Base-by-base conservation (phyloP, 2,888 invertebrate genomes). In the Orthosia gothica region DNA sequence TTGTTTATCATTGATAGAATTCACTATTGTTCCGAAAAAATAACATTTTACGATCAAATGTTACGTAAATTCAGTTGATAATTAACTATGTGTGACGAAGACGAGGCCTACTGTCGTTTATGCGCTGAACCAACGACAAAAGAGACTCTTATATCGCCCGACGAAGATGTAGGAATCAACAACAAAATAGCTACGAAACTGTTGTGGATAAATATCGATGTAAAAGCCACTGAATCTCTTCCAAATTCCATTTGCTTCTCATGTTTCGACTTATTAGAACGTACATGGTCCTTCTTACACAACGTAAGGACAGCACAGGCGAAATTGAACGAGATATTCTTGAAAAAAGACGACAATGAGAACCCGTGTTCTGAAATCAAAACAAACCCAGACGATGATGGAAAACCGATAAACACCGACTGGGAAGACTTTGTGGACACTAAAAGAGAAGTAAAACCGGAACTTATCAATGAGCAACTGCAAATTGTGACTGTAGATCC, bases 201-300 rank as follows among this genome's bases (percentile, higher is more conserved):
- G 92, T 88, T 89, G 4, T 96, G 95, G 95, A 95, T 96, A 83
- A 96, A 96, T 83, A 90, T 96, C 57, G 94, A 96, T 85, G 86
- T 95, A 84, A 89, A 92, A 45, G 61, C 88, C 12, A 80, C 89
- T 15, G 90, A 89, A 82, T 74, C 74, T 11, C 91, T 96, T 32
- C 96, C 96, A 5, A 94, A 91, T 23, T 92, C 94, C 3, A 95
- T 96, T 77, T 96, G 96, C 82, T 96, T 93, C 82, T 92, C 95
- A 5, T 96, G 96, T 83, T 96, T 95, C 86, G 96, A 96, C 79
- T 87, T 92, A 64, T 83, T 96, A 71, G 96, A 96, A 86, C 93
- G 94, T 79, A 95, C 96, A 2, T 96, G 95, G 94, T 81, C 89
- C 13, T 96, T 96, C 79, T 84, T 96, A 15, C 92, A 95, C 76